Base-by-base conservation (phyloP, 2,113 vertebrate species). In the Chiloscyllium plagiosum region DNA sequence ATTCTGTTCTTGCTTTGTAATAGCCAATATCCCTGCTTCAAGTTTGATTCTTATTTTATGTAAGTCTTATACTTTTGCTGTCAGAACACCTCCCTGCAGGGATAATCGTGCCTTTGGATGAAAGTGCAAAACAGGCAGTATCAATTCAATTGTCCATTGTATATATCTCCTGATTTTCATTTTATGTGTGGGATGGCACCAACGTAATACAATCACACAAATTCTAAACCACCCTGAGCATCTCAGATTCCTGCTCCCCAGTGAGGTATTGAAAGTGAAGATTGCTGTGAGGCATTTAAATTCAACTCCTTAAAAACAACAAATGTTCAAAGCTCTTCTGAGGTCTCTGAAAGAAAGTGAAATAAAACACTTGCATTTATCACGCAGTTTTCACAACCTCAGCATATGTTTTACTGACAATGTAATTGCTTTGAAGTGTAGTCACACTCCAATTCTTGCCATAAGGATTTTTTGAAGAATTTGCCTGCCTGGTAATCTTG, bases 1-100 rank as follows among this genome's bases (percentile, higher is more conserved):
- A 94, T 96, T n/a, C 95, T 85, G 87, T 87, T 96, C 76, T 83
- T 83, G 96, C 19, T 83, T 47, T 83, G 17, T 47, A 37, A 83
- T 20, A 42, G 78, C 17, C 78, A 42, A 47, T 47, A 19, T 83
- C 80, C 80, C 4, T 96, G 50, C 95, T 96, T 96, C 80, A 83
- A 83, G 19, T 47, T 42, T 83, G 80, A 37, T 47, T 47, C 37
- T 83, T 42, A 17, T 22, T 47, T 83, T 83, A 80, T 5, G 19
- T 20, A 20, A 42, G 37, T 7, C 37, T 83, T 42, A 19, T 20
- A 20, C 19, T 37, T 20, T 83, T 42, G 37, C 17, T 83, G 37
- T 47, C 80, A 83, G 80, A 83, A 20, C 37, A 83, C n/a, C 42
- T 83, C 80, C 4, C 37, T 83, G 15, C 20, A 37, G 37, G 37